Evolutionary conservation across 2,113 vertebrate species (phyloP), one percentile per base, ranked within the genome.

Genomic region (Martes martes): DNA sequence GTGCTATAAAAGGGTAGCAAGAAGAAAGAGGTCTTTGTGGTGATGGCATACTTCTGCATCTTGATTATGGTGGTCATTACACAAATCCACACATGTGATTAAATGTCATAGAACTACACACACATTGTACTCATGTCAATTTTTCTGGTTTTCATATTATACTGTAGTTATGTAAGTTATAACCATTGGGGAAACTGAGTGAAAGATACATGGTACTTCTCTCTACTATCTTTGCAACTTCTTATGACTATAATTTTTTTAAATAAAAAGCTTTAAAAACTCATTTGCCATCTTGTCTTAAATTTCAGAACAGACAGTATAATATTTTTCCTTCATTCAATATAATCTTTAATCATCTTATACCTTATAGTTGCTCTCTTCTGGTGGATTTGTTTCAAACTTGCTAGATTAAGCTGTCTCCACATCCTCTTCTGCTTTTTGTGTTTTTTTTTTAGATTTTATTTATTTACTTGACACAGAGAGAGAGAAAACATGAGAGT

Each of bases 311-410:
- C 9, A 90, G 26, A 85, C 4, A 33, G 11, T n/a, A 28, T 47
- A 21, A 21, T n/a, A 79, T 63, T 47, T 47, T 92, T 28, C 26
- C 36, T 91, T 52, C 95, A 1, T 23, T 92, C 4, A 63, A 6
- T n/a, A 50, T 1, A 92, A 11, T 79, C 90, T 84, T 76, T 42
- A n/a, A 61, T 93, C 82, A 81, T 86, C 79, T 94, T 79, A 63
- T 61, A 61, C 23, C 76, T 61, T 67, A 69, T 15, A 33, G 23
- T 33, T 84, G 1, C 91, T 88, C 24, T 92, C 39, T 76, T 69
- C 36, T 94, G 31, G 10, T 85, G 31, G 21, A 4, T 59, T 95
- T 95, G 14, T 88, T 86, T 81, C 61, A 89, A 50, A 50, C 26
- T 74, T n/a, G 26, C 39, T 55, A 69, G 24, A 47, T 89, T 55